These are phyloP conservation scores for Moxostoma hubbsi DNA, from an alignment of 2,797 vertebrate genomes.

Conservation along the genomic window DNA sequence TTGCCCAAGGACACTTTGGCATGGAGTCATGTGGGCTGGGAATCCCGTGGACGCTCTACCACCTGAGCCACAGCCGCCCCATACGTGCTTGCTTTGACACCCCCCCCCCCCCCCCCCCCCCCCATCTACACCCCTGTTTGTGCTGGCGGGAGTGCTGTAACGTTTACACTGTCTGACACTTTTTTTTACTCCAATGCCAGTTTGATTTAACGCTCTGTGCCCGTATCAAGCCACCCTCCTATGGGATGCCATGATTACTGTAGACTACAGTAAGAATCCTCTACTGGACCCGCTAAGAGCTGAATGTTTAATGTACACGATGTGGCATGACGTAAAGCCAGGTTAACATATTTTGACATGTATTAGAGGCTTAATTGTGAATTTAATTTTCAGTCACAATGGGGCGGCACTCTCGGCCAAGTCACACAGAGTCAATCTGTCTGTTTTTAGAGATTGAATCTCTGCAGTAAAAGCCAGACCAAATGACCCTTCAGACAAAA, in stretches of 20 bases:
- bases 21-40: no score
- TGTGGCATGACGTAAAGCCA: constrained; percentile 28
- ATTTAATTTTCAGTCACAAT: constrained; percentile 38
- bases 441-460: constrained; percentile 20
- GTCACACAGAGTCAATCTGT: constrained; percentile 35
- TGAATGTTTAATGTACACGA: constrained; percentile 24
- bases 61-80: no score
- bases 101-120: no score
- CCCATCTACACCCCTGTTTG: background rate
- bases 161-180: constrained; percentile 68
- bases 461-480: constrained; percentile 41
- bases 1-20: no score
- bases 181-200: constrained; percentile 49
- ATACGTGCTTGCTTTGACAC: no score
- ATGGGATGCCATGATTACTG: constrained; percentile 53
- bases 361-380: constrained; percentile 41
- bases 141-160: constrained; percentile 55
- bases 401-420: constrained; percentile 24
- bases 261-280: constrained; percentile 47
- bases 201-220: constrained; percentile 47
- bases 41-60: no score
- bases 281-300: constrained; percentile 8
- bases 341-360: constrained; percentile 44
- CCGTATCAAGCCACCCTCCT: constrained; percentile 48
- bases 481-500: background rate